phyloP scores from a whole-genome alignment of 2,113 vertebrate genomes.

The Colius striatus region DNA sequence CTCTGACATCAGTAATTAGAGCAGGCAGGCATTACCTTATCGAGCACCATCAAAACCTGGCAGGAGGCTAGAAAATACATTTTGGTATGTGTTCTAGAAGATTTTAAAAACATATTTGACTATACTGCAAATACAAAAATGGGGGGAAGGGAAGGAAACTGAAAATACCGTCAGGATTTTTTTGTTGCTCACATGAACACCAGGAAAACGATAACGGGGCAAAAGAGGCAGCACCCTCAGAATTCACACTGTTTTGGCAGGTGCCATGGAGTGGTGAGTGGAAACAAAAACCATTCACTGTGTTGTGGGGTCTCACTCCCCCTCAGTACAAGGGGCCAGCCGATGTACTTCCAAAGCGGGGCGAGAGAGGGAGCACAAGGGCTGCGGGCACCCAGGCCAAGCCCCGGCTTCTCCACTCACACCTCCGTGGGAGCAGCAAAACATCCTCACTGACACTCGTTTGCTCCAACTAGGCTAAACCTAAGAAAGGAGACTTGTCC shows the following conservation, averaged over 20 bases:
- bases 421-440: not conserved
- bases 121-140: not conserved
- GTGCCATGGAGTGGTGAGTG: not conserved
- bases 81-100: not conserved
- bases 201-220: not conserved
- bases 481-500: not conserved
- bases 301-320: not conserved
- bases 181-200: not conserved
- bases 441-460: not conserved
- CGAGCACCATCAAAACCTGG: not conserved
- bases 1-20: not conserved
- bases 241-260: not conserved
- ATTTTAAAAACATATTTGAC: not conserved
- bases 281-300: not conserved
- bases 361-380: not conserved
- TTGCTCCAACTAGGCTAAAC: not conserved
- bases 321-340: accelerated
- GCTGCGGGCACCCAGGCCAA: not conserved
- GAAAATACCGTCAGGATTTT: not conserved
- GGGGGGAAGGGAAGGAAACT: not conserved
- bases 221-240: not conserved
- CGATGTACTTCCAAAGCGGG: not conserved
- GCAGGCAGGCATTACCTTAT: not conserved
- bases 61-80: not conserved
- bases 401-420: accelerated